Percentiles rank a stretch among this genome's conserved stretches.
Conservation (phyloP, 2,888 invertebrate genomes). For the Notocelia uddmanniana region DNA sequence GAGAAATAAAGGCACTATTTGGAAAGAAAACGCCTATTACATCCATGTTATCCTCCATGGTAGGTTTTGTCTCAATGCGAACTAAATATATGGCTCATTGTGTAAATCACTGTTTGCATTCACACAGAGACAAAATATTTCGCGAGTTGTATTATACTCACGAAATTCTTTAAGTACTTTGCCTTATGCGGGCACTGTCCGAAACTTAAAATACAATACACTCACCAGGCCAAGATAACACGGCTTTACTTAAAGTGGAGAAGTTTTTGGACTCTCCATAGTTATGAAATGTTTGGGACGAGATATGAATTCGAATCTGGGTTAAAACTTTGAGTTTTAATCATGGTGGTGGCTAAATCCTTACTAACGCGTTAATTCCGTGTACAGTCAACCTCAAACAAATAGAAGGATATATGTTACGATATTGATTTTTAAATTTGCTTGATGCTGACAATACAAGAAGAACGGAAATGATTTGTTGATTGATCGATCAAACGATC, state of each 20-base stretch:
- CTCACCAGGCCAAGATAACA: slow-evolving; percentile 14
- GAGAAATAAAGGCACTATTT: too few relatives aligned
- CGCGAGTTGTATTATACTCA: background rate
- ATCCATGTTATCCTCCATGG: too few relatives aligned
- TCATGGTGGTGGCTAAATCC: background rate
- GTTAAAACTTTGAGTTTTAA: slow-evolving; percentile 4
- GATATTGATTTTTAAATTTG: too few relatives aligned
- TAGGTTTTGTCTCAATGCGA: too few relatives aligned
- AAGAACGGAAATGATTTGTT: too few relatives aligned
- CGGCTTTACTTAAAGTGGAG: slow-evolving; percentile 25
- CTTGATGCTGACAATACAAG: too few relatives aligned
- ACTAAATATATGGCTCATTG: too few relatives aligned
- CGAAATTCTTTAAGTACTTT: slow-evolving; percentile 3
- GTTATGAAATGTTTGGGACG: slow-evolving; percentile 4
- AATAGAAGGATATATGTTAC: too few relatives aligned
- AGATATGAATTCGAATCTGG: slow-evolving; percentile 14
- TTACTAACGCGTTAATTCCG: background rate
- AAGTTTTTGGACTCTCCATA: slow-evolving; percentile 15
- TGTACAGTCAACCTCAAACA: too few relatives aligned
- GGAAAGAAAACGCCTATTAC: too few relatives aligned
- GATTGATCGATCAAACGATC: too few relatives aligned
- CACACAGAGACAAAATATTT: background rate
- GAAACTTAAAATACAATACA: slow-evolving; percentile 27
- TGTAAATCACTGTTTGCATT: too few relatives aligned
- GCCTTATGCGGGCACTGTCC: slow-evolving; percentile 24